phyloP scores from a whole-genome alignment of 2,113 vertebrate species.

The Phaethornis superciliosus region DNA sequence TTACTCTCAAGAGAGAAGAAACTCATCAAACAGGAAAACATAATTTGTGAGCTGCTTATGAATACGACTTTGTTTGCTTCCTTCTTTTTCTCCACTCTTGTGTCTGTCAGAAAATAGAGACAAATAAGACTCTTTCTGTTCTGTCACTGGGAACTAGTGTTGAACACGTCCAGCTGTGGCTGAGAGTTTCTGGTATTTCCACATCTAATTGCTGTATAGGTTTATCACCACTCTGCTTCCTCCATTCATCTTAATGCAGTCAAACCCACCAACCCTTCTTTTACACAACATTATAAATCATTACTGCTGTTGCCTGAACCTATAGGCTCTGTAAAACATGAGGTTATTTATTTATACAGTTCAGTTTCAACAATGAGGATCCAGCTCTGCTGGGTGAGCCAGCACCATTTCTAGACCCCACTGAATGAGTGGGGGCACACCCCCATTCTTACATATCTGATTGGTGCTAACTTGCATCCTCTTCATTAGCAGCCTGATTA shows the following conservation, averaged over 20 bases:
- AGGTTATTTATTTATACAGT: neutral
- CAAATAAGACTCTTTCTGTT: neutral
- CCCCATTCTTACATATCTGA: neutral
- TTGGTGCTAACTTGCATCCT: neutral
- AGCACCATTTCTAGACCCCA: neutral
- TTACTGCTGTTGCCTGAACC: neutral
- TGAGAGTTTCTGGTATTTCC: neutral
- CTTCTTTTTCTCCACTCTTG: neutral
- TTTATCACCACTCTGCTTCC: neutral
- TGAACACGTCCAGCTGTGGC: neutral
- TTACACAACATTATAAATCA: neutral
- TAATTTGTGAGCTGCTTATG: neutral
- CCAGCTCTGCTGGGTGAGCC: neutral
- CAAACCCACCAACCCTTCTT: neutral
- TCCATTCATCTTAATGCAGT: neutral
- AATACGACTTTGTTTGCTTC: neutral
- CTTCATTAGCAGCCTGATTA: neutral
- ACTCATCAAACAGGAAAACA: neutral
- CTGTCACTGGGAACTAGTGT: neutral
- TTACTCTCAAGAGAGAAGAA: neutral
- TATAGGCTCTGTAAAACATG: neutral
- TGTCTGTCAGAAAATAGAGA: neutral
- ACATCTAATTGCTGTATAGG: neutral
- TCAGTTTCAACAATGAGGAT: neutral
- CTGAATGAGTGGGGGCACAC: neutral